Percentiles rank a stretch among this genome's conserved stretches.
Evolutionary conservation across 2,797 vertebrate genomes (phyloP).

Genomic region (Vespertilio murinus): DNA sequence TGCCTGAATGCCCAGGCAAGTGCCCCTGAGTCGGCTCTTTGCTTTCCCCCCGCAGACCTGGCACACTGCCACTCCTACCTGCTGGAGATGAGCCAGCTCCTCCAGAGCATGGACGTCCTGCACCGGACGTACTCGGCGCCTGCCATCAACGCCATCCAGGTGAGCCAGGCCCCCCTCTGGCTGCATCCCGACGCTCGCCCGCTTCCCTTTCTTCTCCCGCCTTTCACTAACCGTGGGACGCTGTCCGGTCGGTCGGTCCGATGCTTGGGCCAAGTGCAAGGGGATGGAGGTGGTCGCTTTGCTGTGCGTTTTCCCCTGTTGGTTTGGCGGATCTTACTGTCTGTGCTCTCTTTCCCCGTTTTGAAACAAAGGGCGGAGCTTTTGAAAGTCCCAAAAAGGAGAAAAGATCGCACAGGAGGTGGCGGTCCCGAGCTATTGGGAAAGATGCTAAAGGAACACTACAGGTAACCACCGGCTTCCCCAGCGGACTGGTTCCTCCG

Average conservation of each 20-base stretch:
- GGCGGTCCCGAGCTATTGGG: slow-evolving; percentile 92
- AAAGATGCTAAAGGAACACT: slow-evolving; percentile 96
- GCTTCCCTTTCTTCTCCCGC: not conserved
- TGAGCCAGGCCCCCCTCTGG: slow-evolving; percentile 71
- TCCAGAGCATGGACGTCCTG: slow-evolving; percentile 97
- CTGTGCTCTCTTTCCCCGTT: slow-evolving; percentile 71
- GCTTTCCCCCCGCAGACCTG: slow-evolving; percentile 86
- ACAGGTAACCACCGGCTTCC: slow-evolving; percentile 87
- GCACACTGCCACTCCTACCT: slow-evolving; percentile 92
- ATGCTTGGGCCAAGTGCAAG: slow-evolving; percentile 41
- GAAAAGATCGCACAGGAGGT: slow-evolving; percentile 92
- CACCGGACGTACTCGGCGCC: slow-evolving; percentile 98
- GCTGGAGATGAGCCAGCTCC: slow-evolving; percentile 94
- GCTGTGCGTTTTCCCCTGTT: not conserved
- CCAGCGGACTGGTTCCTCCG: not conserved
- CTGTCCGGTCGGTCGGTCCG: not conserved
- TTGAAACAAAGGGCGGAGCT: slow-evolving; percentile 87
- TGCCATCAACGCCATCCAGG: slow-evolving; percentile 96
- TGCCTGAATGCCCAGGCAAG: not conserved
- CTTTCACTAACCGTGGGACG: slow-evolving; percentile 28
- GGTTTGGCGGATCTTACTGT: slow-evolving; percentile 58
- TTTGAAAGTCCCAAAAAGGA: slow-evolving; percentile 98
- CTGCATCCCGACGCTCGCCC: not conserved
- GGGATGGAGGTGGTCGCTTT: slow-evolving; percentile 23
- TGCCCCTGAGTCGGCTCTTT: not conserved